Evolutionary conservation across 2,113 vertebrate species (phyloP).

Genomic region (Eulemur rufifrons): DNA sequence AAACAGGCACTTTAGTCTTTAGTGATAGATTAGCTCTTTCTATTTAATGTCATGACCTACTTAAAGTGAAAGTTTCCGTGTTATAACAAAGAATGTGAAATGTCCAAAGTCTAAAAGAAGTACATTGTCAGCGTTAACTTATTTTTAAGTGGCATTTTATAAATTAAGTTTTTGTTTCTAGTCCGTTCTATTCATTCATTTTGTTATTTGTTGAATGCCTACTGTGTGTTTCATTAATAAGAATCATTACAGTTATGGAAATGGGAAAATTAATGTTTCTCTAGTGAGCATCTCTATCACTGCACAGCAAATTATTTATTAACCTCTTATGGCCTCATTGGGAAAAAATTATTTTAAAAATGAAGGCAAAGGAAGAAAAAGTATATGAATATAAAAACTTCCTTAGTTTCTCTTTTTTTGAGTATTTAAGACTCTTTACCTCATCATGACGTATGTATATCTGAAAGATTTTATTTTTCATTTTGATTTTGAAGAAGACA

Average conservation of each 20-base stretch:
- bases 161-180: slow-evolving; percentile 42
- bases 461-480: slow-evolving; percentile 27
- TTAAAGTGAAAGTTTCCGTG: slow-evolving; percentile 31
- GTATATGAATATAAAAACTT: slow-evolving; percentile 18
- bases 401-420: neutral
- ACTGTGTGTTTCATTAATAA: slow-evolving; percentile 24
- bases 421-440: slow-evolving; percentile 22
- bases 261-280: slow-evolving; percentile 42
- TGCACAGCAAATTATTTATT: neutral
- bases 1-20: neutral
- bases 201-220: slow-evolving; percentile 6
- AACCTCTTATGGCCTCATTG: neutral
- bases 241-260: slow-evolving; percentile 17
- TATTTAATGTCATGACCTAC: slow-evolving; percentile 23
- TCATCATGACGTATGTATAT: neutral
- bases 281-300: neutral
- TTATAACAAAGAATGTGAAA: slow-evolving; percentile 33
- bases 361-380: slow-evolving; percentile 14
- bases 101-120: neutral
- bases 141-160: neutral
- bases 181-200: neutral
- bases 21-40: slow-evolving; percentile 18
- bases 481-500: slow-evolving; percentile 49
- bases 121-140: neutral
- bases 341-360: slow-evolving; percentile 21